phyloP scores from a whole-genome alignment of 2,888 invertebrate genomes.

The Patella caerulea region DNA sequence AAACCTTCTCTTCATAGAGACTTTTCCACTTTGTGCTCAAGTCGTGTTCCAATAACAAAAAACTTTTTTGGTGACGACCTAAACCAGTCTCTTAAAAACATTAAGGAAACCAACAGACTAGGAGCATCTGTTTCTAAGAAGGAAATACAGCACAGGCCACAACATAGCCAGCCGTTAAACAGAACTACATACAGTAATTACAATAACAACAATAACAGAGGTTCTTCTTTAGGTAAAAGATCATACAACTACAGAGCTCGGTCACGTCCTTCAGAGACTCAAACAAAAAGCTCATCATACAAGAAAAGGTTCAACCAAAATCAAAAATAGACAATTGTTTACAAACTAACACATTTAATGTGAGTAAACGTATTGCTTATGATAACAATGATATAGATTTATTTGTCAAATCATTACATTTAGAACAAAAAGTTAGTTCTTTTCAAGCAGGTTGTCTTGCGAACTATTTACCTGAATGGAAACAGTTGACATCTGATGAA shows the following conservation, averaged over 20 bases:
- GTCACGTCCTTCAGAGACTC: too few relatives aligned
- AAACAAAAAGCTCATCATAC: too few relatives aligned
- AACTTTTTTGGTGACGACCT: not conserved
- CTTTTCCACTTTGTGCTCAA: not conserved
- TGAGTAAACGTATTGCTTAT: too few relatives aligned
- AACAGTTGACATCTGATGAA: constrained; percentile 16
- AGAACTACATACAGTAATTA: not conserved
- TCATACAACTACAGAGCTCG: too few relatives aligned
- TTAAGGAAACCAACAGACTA: not conserved
- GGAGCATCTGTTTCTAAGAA: not conserved
- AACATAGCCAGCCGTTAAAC: not conserved
- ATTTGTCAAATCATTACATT: too few relatives aligned
- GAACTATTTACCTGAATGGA: constrained; percentile 2
- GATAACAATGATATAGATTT: too few relatives aligned
- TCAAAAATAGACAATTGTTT: too few relatives aligned
- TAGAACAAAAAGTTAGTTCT: not conserved
- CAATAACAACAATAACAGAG: not conserved
- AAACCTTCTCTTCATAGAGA: not conserved
- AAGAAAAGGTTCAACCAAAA: too few relatives aligned
- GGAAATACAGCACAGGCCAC: not conserved
- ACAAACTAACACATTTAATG: too few relatives aligned
- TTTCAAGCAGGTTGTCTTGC: constrained; percentile 17
- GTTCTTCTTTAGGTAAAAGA: not conserved
- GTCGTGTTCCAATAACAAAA: not conserved
- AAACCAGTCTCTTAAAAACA: not conserved